phyloP scores from a whole-genome alignment of 2,888 invertebrate species.

The Sycophila texana region DNA sequence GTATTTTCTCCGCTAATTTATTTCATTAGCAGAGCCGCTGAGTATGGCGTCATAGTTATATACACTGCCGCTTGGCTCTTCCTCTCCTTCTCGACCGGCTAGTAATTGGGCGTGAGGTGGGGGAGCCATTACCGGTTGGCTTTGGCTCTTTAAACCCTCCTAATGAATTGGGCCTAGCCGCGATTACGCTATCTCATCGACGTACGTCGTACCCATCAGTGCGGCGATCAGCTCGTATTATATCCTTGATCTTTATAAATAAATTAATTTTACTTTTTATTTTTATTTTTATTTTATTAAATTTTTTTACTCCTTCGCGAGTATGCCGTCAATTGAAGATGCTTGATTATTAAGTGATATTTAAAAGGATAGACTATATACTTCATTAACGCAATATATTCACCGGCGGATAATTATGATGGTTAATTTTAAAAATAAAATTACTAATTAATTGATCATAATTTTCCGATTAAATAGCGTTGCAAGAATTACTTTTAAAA shows the following conservation, averaged over 20 bases:
- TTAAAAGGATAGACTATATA: not conserved
- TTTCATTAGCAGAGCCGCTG: constrained; percentile 66
- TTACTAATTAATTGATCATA: no score
- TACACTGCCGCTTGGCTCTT: constrained; percentile 52
- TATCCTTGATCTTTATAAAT: constrained; percentile 39
- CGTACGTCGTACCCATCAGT: constrained; percentile 37
- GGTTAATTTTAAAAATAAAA: no score
- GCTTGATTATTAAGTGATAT: not conserved
- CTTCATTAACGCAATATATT: no score
- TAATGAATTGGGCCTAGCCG: constrained; percentile 70
- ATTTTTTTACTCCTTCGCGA: no score
- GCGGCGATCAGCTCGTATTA: not conserved
- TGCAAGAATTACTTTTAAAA: no score
- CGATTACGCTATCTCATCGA: constrained; percentile 65
- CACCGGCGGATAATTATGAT: no score
- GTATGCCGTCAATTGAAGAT: not conserved
- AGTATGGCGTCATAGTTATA: constrained; percentile 55
- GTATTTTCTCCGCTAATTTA: constrained; percentile 67
- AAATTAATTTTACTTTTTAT: no score
- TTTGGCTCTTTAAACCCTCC: constrained; percentile 63
- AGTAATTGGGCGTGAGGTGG: constrained; percentile 58
- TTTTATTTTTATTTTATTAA: no score
- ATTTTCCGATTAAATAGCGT: no score
- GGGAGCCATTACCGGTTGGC: constrained; percentile 62
- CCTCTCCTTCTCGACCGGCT: not conserved